These are phyloP conservation scores for Metopolophium dirhodum DNA, from an alignment of 1,140 invertebrate genomes.

Conservation along the genomic window DNA sequence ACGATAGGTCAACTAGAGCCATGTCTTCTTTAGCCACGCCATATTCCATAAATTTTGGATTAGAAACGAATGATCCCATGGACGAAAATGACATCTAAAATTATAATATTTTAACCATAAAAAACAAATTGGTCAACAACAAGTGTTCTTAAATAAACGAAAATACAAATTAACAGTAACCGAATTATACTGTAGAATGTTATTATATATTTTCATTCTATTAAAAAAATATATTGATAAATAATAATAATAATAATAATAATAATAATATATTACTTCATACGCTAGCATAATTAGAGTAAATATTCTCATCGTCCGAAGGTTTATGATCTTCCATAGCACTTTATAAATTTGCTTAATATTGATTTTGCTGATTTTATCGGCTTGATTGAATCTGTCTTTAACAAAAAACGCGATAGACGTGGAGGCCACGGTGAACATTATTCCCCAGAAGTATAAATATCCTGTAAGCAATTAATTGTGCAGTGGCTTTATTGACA, in stretches of 20 bases:
- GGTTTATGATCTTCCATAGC: slow-evolving; percentile 39
- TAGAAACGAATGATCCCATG: slow-evolving; percentile 73
- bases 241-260: too few species aligned
- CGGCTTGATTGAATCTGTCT: background rate
- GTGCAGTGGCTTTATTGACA: too few species aligned
- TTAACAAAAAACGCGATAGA: background rate
- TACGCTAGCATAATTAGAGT: background rate
- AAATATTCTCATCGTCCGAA: background rate
- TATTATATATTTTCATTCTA: background rate
- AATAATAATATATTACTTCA: background rate
- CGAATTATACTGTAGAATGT: background rate
- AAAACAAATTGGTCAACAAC: background rate
- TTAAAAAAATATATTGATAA: background rate
- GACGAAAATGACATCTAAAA: slow-evolving; percentile 29
- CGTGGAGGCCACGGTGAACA: background rate
- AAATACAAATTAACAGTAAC: background rate
- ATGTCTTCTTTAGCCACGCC: slow-evolving; percentile 95
- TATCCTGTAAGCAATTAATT: background rate
- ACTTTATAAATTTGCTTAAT: background rate
- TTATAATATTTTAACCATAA: background rate
- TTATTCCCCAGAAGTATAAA: slow-evolving; percentile 31
- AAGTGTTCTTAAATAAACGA: background rate
- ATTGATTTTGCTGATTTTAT: background rate
- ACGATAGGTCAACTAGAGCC: slow-evolving; percentile 87
- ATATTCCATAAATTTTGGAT: slow-evolving; percentile 91